Conservation (phyloP, 2,888 invertebrate species). For the Chaetoderma sp. region DNA sequence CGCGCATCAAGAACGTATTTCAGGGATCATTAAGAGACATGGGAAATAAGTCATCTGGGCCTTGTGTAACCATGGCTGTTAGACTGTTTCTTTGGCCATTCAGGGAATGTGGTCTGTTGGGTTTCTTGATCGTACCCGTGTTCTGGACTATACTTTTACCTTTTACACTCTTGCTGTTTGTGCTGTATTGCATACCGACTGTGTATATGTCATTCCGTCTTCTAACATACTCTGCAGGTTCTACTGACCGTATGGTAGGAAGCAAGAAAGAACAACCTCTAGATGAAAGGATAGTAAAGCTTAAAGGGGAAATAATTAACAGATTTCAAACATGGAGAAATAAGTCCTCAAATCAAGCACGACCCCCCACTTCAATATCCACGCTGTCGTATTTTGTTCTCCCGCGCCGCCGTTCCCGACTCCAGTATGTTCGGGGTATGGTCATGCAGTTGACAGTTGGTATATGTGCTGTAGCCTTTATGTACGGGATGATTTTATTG, state of each 20-base stretch:
- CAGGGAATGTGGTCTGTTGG: conserved; percentile 34
- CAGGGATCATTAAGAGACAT: conserved; percentile 39
- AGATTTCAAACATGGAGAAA: too few species aligned
- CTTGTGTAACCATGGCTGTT: conserved; percentile 31
- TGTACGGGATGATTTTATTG: conserved; percentile 27
- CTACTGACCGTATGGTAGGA: too few species aligned
- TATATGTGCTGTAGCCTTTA: too few species aligned
- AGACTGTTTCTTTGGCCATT: conserved; percentile 43
- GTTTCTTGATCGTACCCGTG: conserved; percentile 31
- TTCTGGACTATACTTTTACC: conserved; percentile 41
- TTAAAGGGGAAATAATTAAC: too few species aligned
- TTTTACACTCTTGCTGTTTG: conserved; percentile 27
- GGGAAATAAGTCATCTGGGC: conserved; percentile 37
- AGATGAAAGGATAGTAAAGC: too few species aligned
- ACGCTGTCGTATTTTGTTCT: too few species aligned
- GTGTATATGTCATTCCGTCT: conserved; percentile 38
- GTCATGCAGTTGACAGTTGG: too few species aligned
- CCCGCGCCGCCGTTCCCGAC: too few species aligned
- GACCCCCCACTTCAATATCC: neutral
- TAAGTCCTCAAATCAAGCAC: too few species aligned
- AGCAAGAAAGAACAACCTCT: too few species aligned
- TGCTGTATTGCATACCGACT: conserved; percentile 38
- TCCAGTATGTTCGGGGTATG: too few species aligned
- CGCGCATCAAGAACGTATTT: conserved; percentile 28
- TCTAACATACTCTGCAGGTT: too few species aligned